Conservation (phyloP, 1,140 invertebrate genomes). For the Drosophila kepulauana region DNA sequence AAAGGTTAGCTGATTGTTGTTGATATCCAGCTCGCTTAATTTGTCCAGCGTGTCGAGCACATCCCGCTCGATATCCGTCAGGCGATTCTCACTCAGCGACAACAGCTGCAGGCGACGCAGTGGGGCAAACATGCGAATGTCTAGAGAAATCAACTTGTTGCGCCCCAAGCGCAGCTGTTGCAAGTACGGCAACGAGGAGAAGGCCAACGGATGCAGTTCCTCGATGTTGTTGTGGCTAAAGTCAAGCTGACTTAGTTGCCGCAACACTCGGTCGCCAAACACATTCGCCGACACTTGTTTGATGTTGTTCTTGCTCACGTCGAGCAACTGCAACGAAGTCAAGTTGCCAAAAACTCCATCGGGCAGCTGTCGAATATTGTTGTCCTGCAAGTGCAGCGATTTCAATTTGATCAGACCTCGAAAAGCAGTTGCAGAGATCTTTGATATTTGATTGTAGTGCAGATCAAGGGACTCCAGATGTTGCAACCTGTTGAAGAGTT, state of each 20-base stretch:
- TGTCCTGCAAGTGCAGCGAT: conserved; percentile 63
- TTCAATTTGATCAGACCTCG: conserved; percentile 41
- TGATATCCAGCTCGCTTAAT: conserved; percentile 62
- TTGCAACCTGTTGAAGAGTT: conserved; percentile 49
- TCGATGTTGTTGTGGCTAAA: conserved; percentile 66
- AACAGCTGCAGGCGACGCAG: conserved; percentile 62
- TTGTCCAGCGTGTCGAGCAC: conserved; percentile 50
- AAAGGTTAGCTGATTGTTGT: conserved; percentile 75
- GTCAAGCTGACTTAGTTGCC: conserved; percentile 45
- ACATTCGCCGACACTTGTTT: conserved; percentile 31
- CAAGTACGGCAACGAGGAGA: conserved; percentile 62
- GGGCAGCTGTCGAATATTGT: conserved; percentile 57
- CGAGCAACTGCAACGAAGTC: conserved; percentile 49
- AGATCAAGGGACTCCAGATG: conserved; percentile 60
- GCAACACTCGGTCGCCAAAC: conserved; percentile 60
- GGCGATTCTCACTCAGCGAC: conserved; percentile 62
- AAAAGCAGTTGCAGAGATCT: conserved; percentile 55
- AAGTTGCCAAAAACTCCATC: conserved; percentile 63
- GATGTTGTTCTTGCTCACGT: conserved; percentile 67
- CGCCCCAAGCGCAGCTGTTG: conserved; percentile 57
- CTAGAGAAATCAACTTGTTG: conserved; percentile 63
- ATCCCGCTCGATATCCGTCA: conserved; percentile 58
- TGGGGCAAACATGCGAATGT: conserved; percentile 70
- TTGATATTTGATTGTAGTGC: conserved; percentile 59
- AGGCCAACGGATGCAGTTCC: conserved; percentile 61